phyloP scores from a whole-genome alignment of 2,797 vertebrate genomes.

The Sarcoramphus papa region DNA sequence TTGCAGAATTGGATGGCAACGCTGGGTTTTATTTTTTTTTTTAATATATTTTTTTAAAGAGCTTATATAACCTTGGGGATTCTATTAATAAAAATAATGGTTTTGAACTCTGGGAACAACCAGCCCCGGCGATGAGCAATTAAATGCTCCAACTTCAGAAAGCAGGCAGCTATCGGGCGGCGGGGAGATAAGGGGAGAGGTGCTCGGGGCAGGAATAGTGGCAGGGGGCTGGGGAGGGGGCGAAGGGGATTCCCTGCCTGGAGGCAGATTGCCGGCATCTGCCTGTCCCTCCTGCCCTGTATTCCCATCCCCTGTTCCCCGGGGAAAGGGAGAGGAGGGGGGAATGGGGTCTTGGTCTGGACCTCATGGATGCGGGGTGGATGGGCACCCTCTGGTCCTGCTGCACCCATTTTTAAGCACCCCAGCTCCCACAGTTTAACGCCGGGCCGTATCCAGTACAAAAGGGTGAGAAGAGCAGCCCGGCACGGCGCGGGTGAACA shows the following conservation, averaged over 20 bases:
- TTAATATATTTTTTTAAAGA: background rate
- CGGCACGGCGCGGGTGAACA: accelerated
- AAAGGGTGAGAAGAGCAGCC: background rate
- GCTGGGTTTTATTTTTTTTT: background rate
- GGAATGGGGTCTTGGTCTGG: background rate
- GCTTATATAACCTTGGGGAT: constrained; percentile 57
- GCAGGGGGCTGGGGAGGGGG: background rate
- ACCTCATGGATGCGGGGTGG: background rate
- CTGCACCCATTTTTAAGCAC: background rate
- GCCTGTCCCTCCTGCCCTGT: background rate
- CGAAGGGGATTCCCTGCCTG: background rate
- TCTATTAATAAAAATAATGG: constrained; percentile 68
- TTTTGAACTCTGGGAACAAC: constrained; percentile 52
- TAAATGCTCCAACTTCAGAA: background rate
- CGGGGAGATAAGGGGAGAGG: background rate
- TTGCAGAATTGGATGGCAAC: background rate
- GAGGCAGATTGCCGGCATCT: background rate
- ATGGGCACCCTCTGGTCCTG: background rate
- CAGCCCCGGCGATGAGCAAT: background rate
- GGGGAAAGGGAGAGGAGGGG: background rate
- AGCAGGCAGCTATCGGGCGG: background rate
- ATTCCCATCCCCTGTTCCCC: background rate
- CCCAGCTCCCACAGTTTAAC: background rate
- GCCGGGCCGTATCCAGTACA: background rate
- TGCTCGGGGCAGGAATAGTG: background rate